Evolutionary conservation across 2,113 vertebrate species (phyloP).

Genomic region (Heterotis niloticus): DNA sequence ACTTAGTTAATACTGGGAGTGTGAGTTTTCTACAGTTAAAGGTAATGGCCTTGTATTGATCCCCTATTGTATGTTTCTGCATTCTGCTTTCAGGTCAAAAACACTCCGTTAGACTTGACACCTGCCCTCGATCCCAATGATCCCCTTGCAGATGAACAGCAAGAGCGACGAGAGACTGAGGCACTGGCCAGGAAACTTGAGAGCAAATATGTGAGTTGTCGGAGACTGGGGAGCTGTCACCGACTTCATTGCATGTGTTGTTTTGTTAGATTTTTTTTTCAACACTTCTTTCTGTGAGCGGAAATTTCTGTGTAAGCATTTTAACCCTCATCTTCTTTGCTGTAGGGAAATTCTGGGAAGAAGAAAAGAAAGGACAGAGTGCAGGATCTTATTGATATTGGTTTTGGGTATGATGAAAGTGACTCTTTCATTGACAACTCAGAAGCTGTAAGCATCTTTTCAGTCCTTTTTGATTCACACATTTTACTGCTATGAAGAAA

Average conservation of each 20-base stretch:
- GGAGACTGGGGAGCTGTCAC: too few species aligned
- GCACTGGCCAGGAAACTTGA: constrained; percentile 91
- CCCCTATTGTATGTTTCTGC: not conserved
- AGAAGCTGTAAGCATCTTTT: constrained; percentile 81
- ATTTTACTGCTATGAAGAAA: not conserved
- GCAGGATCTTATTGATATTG: constrained; percentile 96
- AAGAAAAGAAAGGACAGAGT: constrained; percentile 90
- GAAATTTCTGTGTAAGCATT: not conserved
- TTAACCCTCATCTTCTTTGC: not conserved
- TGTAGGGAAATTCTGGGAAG: constrained; percentile 70
- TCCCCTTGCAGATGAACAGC: constrained; percentile 83
- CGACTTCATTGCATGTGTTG: too few species aligned
- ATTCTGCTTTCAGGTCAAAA: constrained; percentile 42
- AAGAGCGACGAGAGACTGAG: constrained; percentile 82
- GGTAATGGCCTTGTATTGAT: too few species aligned
- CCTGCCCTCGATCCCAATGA: constrained; percentile 71
- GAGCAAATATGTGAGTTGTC: constrained; percentile 88
- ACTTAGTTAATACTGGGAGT: too few species aligned
- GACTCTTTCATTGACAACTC: constrained; percentile 98
- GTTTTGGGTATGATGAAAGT: constrained; percentile 92
- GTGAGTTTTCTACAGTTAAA: too few species aligned
- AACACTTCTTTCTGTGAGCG: too few species aligned
- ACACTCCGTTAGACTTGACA: constrained; percentile 55
- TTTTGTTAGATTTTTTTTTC: too few species aligned
- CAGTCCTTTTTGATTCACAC: not conserved